Evolutionary conservation across 2,113 vertebrate species (phyloP), one percentile per base, ranked within the genome.

Genomic region (Actenoides lindsayi): DNA sequence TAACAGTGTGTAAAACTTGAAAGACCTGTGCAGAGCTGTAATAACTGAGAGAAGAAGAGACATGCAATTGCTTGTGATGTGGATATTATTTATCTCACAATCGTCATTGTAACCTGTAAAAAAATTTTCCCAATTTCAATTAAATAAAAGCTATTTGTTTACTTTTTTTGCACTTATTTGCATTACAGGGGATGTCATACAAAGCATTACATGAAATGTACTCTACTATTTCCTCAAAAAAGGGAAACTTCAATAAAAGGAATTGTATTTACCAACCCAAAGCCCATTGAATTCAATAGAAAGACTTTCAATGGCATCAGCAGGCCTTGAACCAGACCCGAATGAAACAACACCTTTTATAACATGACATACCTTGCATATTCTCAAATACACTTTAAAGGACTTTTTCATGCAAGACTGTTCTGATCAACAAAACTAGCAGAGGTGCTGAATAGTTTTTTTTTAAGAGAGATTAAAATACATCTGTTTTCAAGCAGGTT

Each of bases 141-240:
- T 46, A 63, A 96, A 97, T 95, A 95, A 96, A 96, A 94, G 67
- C 39, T 93, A 90, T 96, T 97, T 96, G 83, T 96, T 87, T 97
- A 97, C 44, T 56, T 92, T 51, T 50, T 89, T 96, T 88, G 63
- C 17, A 7, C 27, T 57, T 31, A n/a, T 93, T 76, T 91, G 19
- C 41, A 13, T 83, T 53, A 48, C 56, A 37, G 17, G 10, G 30
- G 39, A 10, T 25, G 35, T 16, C 24, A 11, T 5, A 27, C 46
- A 69, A 57, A 19, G 16, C 17, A 18, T 24, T 69, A 9, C 41
- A 28, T 53, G 30, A 74, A 57, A 13, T 27, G 7, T 16, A 8
- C 41, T 14, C 4, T 28, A 8, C 24, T 78, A 3, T 81, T 86
- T 93, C 46, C 46, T 20, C 21, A 77, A 65, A 53, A 83, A 83